phyloP scores from a whole-genome alignment of 2,113 vertebrate species.

The Ursus arctos region DNA sequence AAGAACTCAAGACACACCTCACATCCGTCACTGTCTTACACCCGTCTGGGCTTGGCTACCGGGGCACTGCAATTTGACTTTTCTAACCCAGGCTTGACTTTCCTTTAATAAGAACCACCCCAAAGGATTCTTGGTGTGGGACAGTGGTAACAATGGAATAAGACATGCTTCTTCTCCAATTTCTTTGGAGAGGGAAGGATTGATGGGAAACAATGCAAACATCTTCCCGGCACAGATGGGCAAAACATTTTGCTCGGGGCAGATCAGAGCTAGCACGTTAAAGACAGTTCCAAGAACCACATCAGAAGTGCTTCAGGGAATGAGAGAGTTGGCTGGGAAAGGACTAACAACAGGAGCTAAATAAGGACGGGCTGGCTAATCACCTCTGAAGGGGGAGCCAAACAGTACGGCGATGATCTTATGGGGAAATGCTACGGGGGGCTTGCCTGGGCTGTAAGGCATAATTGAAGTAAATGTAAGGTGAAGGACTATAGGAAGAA shows the following conservation, averaged over 20 bases:
- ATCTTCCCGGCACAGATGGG: conserved; percentile 45
- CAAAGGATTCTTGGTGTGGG: neutral
- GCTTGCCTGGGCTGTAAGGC: neutral
- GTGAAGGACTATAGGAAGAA: neutral
- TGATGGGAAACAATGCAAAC: neutral
- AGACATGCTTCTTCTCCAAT: conserved; percentile 51
- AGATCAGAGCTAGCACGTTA: neutral
- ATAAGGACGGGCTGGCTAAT: neutral
- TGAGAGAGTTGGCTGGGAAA: neutral
- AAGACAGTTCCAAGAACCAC: conserved; percentile 40
- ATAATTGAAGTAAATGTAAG: neutral
- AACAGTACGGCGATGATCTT: neutral
- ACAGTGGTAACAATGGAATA: neutral
- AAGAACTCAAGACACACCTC: neutral
- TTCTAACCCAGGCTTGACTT: conserved; percentile 17
- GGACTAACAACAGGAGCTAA: neutral
- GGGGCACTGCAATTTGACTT: neutral
- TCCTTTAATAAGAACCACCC: neutral
- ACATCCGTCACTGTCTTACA: neutral
- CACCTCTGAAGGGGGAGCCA: neutral
- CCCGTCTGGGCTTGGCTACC: neutral
- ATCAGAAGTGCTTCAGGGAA: conserved; percentile 31
- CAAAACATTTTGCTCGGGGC: conserved; percentile 41
- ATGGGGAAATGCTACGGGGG: neutral
- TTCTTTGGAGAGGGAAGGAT: conserved; percentile 11